These are phyloP conservation scores for Crenuchus spilurus DNA, from an alignment of 2,797 vertebrate species.

Conservation along the genomic window DNA sequence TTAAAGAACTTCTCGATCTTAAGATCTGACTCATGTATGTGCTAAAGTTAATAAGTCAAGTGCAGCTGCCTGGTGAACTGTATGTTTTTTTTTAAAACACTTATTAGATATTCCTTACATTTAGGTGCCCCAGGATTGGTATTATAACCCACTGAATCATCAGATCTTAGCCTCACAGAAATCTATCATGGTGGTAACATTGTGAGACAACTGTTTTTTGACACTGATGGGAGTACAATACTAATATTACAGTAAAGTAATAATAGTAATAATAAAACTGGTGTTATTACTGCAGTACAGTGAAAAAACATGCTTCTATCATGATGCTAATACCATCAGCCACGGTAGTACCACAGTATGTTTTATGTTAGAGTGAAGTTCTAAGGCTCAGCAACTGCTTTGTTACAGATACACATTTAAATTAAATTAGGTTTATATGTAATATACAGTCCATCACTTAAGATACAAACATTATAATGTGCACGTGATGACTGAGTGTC, in stretches of 20 bases:
- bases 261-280: no score
- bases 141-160: constrained; percentile 7
- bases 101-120: constrained; percentile 29
- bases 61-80: not conserved
- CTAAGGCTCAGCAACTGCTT: no score
- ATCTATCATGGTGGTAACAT: no score
- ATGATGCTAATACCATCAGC: no score
- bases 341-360: no score
- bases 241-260: no score
- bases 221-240: no score
- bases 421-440: constrained; percentile 12
- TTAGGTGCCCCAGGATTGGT: constrained; percentile 19
- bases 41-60: constrained; percentile 9
- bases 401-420: not conserved
- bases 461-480: constrained; percentile 19
- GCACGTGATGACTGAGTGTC: constrained; percentile 19
- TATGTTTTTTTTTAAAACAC: not conserved
- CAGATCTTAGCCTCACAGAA: no score
- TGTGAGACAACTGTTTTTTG: no score
- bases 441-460: constrained; percentile 9
- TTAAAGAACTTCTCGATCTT: constrained; percentile 27
- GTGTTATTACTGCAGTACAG: no score
- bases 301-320: no score
- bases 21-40: constrained; percentile 40
- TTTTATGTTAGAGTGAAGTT: constrained; percentile 19